These are phyloP conservation scores for Butorides virescens DNA, from an alignment of 2,113 vertebrate species.

Conservation along the genomic window DNA sequence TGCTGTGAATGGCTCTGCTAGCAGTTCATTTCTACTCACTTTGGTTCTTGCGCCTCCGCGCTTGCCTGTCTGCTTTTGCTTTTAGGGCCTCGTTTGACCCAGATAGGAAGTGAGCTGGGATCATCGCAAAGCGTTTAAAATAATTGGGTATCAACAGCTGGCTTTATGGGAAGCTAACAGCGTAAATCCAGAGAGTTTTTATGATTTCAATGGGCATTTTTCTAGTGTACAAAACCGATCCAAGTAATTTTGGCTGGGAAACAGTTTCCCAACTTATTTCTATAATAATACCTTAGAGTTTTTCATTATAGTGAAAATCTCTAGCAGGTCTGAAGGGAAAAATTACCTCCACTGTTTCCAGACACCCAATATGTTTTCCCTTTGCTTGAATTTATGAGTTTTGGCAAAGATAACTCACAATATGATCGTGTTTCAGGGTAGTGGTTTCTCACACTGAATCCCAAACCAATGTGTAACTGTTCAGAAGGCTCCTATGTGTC, in stretches of 20 bases:
- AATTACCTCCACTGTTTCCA: neutral
- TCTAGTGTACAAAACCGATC: neutral
- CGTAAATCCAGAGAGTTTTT: slow-evolving; percentile 47
- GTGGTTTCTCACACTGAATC: neutral
- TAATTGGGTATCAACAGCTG: slow-evolving; percentile 57
- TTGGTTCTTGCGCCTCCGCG: neutral
- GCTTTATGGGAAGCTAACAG: slow-evolving; percentile 28
- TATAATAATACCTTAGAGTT: slow-evolving; percentile 10
- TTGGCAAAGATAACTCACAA: neutral
- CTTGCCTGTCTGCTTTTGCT: slow-evolving; percentile 23
- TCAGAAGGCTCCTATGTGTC: neutral
- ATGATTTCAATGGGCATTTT: slow-evolving; percentile 20
- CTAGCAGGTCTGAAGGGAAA: slow-evolving; percentile 4
- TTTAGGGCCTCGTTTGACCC: slow-evolving; percentile 8
- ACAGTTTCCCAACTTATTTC: slow-evolving; percentile 37
- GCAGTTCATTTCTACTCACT: neutral
- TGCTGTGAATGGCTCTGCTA: slow-evolving; percentile 6
- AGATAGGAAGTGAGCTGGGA: slow-evolving; percentile 56
- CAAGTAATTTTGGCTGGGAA: slow-evolving; percentile 50
- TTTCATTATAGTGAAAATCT: slow-evolving; percentile 61
- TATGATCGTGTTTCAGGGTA: neutral
- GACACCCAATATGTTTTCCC: slow-evolving; percentile 1
- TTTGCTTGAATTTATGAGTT: slow-evolving; percentile 34
- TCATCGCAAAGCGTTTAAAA: slow-evolving; percentile 22
- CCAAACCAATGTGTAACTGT: neutral